phyloP scores from a whole-genome alignment of 2,888 invertebrate genomes.

The Oasisia sp. region DNA sequence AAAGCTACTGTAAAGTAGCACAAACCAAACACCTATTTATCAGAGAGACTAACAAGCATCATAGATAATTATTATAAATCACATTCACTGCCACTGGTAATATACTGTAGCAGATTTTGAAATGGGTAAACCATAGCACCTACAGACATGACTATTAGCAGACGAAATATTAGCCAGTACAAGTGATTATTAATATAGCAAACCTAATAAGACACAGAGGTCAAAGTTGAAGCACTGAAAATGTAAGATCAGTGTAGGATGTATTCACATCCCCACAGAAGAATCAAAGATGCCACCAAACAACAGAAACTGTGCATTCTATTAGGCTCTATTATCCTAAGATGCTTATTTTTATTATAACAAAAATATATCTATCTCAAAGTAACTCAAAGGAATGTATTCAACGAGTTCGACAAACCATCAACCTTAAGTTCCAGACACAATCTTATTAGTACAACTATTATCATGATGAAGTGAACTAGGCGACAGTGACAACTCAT shows the following conservation, averaged over 20 bases:
- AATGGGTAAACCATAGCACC: too few species aligned
- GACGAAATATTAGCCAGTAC: background rate
- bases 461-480: background rate
- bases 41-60: background rate
- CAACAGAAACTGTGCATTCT: background rate
- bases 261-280: too few species aligned
- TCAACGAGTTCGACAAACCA: background rate
- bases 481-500: background rate
- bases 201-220: too few species aligned
- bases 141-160: too few species aligned
- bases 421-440: background rate
- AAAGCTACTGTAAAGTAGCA: too few species aligned
- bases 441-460: background rate
- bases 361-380: background rate
- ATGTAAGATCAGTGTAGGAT: too few species aligned
- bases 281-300: background rate
- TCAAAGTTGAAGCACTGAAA: too few species aligned
- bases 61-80: background rate
- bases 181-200: background rate
- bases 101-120: background rate
- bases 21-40: background rate
- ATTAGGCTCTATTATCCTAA: background rate
- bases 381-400: background rate
- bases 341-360: background rate
- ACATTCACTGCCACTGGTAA: background rate